phyloP scores from a whole-genome alignment of 1,140 invertebrate genomes.

The Pemphigus obesinymphae region DNA sequence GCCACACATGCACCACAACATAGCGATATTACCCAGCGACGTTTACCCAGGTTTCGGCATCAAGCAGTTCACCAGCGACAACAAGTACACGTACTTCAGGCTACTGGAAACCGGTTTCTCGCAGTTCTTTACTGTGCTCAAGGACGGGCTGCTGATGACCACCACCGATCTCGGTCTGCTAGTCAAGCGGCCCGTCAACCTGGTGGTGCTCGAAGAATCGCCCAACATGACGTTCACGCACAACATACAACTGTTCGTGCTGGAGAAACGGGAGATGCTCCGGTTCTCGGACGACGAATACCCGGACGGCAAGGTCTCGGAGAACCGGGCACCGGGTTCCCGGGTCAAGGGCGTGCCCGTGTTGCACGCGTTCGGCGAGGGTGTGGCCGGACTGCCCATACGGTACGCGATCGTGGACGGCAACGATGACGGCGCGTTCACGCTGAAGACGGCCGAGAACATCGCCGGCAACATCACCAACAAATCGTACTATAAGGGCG shows the following conservation, averaged over 20 bases:
- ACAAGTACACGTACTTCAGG: constrained; percentile 58
- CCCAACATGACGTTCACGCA: constrained; percentile 73
- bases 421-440: constrained; percentile 64
- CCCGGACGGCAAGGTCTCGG: constrained; percentile 60
- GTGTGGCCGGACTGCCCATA: constrained; percentile 47
- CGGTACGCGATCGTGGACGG: constrained; percentile 66
- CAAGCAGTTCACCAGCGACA: constrained; percentile 60
- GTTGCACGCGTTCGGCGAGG: constrained; percentile 54
- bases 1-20: constrained; percentile 44
- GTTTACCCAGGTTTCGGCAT: constrained; percentile 79
- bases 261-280: constrained; percentile 73
- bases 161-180: constrained; percentile 74
- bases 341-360: constrained; percentile 63
- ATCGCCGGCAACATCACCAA: constrained; percentile 53
- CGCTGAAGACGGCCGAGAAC: constrained; percentile 53
- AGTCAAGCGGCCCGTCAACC: constrained; percentile 71
- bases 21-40: constrained; percentile 60
- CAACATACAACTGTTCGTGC: constrained; percentile 72
- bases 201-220: constrained; percentile 74
- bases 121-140: constrained; percentile 79
- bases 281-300: constrained; percentile 67
- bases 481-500: constrained; percentile 56
- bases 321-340: constrained; percentile 68
- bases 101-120: constrained; percentile 72
- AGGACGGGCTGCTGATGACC: constrained; percentile 84